Conservation (phyloP, 2,113 vertebrate genomes). For the Rhineura floridana region DNA sequence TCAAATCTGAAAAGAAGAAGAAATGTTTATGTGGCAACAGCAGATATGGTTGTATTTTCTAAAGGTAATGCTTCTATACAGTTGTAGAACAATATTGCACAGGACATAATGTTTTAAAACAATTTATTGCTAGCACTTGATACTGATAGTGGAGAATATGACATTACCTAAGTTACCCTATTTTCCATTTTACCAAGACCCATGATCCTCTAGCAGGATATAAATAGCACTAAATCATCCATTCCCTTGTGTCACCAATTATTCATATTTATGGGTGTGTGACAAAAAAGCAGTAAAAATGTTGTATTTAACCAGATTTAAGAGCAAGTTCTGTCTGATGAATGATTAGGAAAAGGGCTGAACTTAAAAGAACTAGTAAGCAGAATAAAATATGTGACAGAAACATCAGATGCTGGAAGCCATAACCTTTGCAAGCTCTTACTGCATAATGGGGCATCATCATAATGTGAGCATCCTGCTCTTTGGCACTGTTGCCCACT, state of each 20-base stretch:
- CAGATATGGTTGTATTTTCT: accelerated
- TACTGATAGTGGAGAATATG: not conserved
- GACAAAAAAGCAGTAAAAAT: not conserved
- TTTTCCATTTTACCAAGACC: not conserved
- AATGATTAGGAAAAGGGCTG: not conserved
- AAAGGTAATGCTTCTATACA: not conserved
- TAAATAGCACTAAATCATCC: not conserved
- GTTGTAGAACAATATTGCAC: not conserved
- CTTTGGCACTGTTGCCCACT: not conserved
- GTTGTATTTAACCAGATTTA: not conserved
- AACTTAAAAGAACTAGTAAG: not conserved
- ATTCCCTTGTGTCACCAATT: not conserved
- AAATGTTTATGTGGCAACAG: not conserved
- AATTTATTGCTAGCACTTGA: not conserved
- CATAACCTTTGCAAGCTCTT: not conserved
- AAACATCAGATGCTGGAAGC: not conserved
- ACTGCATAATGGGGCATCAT: not conserved
- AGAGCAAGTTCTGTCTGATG: not conserved
- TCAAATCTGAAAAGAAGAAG: not conserved
- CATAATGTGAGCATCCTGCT: not conserved
- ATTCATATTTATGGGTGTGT: not conserved
- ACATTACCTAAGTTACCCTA: not conserved
- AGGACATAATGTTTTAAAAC: not conserved
- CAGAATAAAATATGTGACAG: not conserved
- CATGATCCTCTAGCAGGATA: not conserved